Conservation (phyloP, 2,888 invertebrate species). For the Conus canariensis region DNA sequence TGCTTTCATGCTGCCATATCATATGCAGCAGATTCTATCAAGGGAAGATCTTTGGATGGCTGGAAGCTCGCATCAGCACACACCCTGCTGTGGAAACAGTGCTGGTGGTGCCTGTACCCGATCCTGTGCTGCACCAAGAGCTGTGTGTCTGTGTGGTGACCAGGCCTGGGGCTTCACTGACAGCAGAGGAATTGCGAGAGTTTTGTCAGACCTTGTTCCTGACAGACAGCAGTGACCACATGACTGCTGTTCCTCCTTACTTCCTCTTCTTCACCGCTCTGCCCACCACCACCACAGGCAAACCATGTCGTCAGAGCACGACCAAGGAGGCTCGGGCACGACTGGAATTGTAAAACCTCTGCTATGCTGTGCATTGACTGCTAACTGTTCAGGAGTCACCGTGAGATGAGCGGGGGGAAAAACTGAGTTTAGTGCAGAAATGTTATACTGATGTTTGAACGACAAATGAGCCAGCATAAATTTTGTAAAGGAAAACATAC, state of each 20-base stretch:
- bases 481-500: no score
- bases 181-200: background rate
- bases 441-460: no score
- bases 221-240: slow-evolving; percentile 15
- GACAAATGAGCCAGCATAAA: no score
- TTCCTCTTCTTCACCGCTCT: slow-evolving; percentile 47
- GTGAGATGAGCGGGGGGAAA: no score
- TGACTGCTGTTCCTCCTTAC: slow-evolving; percentile 42
- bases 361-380: no score
- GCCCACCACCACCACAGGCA: slow-evolving; percentile 46
- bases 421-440: no score
- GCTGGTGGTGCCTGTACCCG: slow-evolving; percentile 50
- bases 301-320: slow-evolving; percentile 15
- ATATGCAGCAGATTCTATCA: slow-evolving; percentile 37
- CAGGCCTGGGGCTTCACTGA: background rate
- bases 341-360: no score
- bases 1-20: slow-evolving; percentile 44
- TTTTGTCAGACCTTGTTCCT: slow-evolving; percentile 30
- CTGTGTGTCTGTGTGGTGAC: slow-evolving; percentile 51
- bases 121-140: slow-evolving; percentile 46
- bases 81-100: slow-evolving; percentile 42
- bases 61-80: slow-evolving; percentile 40
- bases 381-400: no score
- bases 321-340: background rate
- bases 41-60: slow-evolving; percentile 31